phyloP scores from a whole-genome alignment of 2,113 vertebrate genomes.

The Megaceryle torquata region DNA sequence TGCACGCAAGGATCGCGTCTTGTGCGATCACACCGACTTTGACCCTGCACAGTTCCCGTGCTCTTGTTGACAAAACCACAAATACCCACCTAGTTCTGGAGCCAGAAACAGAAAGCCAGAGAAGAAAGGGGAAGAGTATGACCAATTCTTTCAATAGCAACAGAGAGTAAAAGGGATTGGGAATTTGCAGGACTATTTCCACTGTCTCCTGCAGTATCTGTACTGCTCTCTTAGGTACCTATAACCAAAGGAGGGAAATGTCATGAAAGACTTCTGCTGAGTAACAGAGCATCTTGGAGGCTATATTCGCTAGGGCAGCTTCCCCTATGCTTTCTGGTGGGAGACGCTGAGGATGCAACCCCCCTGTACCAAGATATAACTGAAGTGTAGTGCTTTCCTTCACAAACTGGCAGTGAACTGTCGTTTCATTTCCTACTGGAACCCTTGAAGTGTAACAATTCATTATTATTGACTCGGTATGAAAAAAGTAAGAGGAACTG shows the following conservation, averaged over 20 bases:
- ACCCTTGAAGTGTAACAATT: not conserved
- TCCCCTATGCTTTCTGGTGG: not conserved
- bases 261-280: not conserved
- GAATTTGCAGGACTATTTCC: not conserved
- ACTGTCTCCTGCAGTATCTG: not conserved
- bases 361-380: not conserved
- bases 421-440: not conserved
- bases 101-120: not conserved
- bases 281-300: not conserved
- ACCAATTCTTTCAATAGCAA: not conserved
- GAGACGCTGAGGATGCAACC: not conserved
- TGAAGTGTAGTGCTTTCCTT: not conserved
- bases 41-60: not conserved
- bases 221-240: not conserved
- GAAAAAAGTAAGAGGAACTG: not conserved
- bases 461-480: not conserved
- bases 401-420: not conserved
- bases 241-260: not conserved
- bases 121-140: not conserved
- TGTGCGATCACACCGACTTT: not conserved
- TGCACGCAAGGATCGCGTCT: not conserved
- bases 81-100: not conserved
- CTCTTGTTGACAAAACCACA: not conserved
- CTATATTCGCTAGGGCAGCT: not conserved
- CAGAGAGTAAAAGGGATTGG: not conserved